phyloP scores from a whole-genome alignment of 2,113 vertebrate genomes.

The Hemichromis elongatus region DNA sequence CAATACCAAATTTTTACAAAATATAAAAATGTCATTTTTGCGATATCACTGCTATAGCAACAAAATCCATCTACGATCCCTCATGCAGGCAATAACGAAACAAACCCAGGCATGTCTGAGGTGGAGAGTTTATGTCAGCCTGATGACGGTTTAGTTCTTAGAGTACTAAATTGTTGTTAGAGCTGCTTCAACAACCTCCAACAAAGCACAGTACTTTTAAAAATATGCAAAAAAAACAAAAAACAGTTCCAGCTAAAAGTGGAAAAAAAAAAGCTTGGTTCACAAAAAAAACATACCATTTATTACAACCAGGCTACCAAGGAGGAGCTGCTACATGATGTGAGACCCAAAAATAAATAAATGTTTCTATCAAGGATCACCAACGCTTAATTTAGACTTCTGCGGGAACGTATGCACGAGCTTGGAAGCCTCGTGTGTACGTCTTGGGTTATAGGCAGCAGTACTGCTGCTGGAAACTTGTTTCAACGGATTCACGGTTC shows the following conservation, averaged over 20 bases:
- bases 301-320: not conserved
- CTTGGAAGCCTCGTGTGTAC: not conserved
- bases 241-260: not conserved
- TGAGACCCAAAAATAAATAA: not conserved
- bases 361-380: not conserved
- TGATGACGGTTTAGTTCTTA: not conserved
- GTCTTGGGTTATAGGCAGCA: not conserved
- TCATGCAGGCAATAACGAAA: not conserved
- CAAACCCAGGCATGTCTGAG: not conserved
- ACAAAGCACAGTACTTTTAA: not conserved
- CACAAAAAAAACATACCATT: not conserved
- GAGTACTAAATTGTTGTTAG: not conserved
- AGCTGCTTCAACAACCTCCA: not conserved
- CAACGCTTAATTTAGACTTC: not conserved
- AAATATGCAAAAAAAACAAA: not conserved
- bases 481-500: not conserved
- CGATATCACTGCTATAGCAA: not conserved
- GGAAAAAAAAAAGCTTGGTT: not conserved
- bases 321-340: not conserved
- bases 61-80: not conserved
- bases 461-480: not conserved
- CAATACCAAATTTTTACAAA: not conserved
- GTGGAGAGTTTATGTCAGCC: not conserved
- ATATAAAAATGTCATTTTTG: too few relatives aligned
- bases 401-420: not conserved